Percentiles rank a stretch among this genome's conserved stretches.
These are phyloP conservation scores for Andrena fulva DNA, from an alignment of 2,888 invertebrate genomes.

Conservation along the genomic window DNA sequence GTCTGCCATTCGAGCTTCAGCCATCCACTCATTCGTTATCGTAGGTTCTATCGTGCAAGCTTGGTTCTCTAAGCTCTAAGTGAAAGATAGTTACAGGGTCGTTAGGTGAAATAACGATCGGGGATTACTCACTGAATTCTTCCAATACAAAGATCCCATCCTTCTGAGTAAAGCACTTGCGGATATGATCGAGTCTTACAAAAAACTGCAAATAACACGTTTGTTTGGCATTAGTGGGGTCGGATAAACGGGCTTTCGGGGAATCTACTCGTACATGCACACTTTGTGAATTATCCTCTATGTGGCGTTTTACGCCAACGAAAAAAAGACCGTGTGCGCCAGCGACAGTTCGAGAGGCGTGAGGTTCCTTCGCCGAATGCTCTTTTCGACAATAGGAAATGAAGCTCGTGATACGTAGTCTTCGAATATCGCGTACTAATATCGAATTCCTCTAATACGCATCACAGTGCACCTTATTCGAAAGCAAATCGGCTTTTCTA, in stretches of 20 bases:
- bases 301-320: constrained; percentile 42
- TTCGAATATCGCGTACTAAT: constrained; percentile 29
- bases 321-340: constrained; percentile 54
- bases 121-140: constrained; percentile 97
- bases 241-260: background rate
- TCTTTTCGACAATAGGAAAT: constrained; percentile 33
- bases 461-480: constrained; percentile 53
- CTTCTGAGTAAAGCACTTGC: constrained; percentile 99
- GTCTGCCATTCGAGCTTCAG: too few species aligned
- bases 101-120: background rate
- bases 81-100: background rate
- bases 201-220: constrained; percentile 95
- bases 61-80: too few species aligned
- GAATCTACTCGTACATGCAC: constrained; percentile 69
- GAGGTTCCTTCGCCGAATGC: constrained; percentile 50
- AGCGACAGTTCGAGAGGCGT: constrained; percentile 60
- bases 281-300: constrained; percentile 54
- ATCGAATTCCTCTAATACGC: constrained; percentile 57
- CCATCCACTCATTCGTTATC: too few species aligned
- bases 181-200: constrained; percentile 99
- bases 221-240: constrained; percentile 57
- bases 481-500: constrained; percentile 22
- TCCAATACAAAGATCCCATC: constrained; percentile 99
- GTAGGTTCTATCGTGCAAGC: too few species aligned
- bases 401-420: constrained; percentile 35